Conservation (phyloP, 2,888 invertebrate genomes). For the Biston betularia region DNA sequence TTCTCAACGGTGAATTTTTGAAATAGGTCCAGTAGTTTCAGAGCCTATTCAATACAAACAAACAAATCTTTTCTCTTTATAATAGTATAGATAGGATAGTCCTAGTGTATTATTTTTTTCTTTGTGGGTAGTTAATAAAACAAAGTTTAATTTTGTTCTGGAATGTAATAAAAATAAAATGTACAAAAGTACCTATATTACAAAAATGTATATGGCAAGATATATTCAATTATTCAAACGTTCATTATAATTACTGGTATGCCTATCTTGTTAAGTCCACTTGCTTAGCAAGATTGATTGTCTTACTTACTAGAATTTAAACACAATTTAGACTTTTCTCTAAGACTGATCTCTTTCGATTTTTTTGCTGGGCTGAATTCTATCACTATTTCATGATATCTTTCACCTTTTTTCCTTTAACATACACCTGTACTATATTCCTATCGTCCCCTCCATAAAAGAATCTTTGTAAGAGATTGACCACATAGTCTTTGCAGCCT, state of each 20-base stretch:
- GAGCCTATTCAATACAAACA: too few relatives aligned
- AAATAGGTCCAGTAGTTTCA: too few relatives aligned
- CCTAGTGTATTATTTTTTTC: too few relatives aligned
- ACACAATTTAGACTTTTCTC: conserved; percentile 10
- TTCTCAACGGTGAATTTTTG: too few relatives aligned
- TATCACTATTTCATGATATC: conserved; percentile 36
- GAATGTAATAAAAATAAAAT: background rate
- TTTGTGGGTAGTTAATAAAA: background rate
- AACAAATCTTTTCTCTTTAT: too few relatives aligned
- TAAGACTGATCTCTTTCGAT: too few relatives aligned
- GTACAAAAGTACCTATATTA: background rate
- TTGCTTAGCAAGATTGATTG: background rate
- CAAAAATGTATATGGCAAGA: background rate
- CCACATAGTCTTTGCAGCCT: conserved; percentile 73
- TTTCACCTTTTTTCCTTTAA: conserved; percentile 87
- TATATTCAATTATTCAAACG: background rate
- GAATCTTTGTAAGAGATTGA: conserved; percentile 90
- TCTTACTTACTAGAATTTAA: background rate
- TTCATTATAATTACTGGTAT: conserved; percentile 3
- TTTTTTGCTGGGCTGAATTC: background rate
- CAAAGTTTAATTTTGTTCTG: background rate
- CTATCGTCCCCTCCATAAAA: conserved; percentile 93
- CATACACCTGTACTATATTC: conserved; percentile 91
- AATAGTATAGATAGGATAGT: too few relatives aligned
- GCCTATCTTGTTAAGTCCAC: background rate